Evolutionary conservation across 2,888 invertebrate genomes (phyloP).

Genomic region (Orthonychiurus folsomi): DNA sequence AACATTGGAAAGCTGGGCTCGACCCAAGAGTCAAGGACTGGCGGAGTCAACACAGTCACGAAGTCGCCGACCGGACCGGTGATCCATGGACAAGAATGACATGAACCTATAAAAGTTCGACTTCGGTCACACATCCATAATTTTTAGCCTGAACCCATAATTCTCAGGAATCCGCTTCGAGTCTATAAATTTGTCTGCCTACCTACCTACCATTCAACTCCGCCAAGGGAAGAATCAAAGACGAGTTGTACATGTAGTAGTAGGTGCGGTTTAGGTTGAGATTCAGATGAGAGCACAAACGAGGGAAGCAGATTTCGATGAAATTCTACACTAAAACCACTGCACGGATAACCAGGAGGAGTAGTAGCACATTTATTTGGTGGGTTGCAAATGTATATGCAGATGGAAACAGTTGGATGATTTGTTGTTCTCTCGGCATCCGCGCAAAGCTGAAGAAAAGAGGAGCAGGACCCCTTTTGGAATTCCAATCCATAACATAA

Average conservation of each 20-base stretch:
- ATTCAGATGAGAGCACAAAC: not conserved
- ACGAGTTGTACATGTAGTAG: too few species aligned
- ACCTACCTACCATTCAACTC: too few species aligned
- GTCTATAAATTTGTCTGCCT: not conserved
- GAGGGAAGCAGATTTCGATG: not conserved
- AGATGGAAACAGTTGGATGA: slow-evolving; percentile 10
- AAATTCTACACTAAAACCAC: slow-evolving; percentile 1
- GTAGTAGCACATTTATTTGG: not conserved
- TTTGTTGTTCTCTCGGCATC: slow-evolving; percentile 13
- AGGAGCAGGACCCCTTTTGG: slow-evolving; percentile 11
- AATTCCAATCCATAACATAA: slow-evolving; percentile 20
- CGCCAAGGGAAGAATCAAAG: not conserved
- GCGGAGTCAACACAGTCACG: too few species aligned
- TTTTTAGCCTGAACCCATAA: not conserved
- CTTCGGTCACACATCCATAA: not conserved
- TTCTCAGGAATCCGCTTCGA: not conserved
- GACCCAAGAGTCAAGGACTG: not conserved
- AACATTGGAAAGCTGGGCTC: not conserved
- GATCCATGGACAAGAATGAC: not conserved
- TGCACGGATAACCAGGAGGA: not conserved
- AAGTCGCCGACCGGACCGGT: not conserved
- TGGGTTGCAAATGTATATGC: not conserved
- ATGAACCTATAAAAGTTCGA: not conserved
- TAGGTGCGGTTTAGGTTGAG: not conserved
- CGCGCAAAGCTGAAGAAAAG: slow-evolving; percentile 10